phyloP scores from a whole-genome alignment of 53 echinoderm and acorn worm genomes.

The Astropecten irregularis region DNA sequence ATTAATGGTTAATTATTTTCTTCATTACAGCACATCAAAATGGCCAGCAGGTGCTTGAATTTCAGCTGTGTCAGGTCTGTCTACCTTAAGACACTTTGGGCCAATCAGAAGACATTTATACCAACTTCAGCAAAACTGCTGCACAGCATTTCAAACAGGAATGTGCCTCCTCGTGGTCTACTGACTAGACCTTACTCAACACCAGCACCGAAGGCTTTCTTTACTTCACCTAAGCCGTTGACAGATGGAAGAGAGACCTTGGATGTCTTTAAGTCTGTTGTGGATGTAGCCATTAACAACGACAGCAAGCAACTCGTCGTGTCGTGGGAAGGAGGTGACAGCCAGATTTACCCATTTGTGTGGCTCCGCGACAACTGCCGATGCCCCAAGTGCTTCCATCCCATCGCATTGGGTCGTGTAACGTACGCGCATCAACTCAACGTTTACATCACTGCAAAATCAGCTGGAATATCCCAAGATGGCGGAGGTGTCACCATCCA shows the following conservation, averaged over 20 bases:
- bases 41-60: too few relatives aligned
- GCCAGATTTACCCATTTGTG: slow-evolving; percentile 56
- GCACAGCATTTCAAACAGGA: too few relatives aligned
- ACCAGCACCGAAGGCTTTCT: too few relatives aligned
- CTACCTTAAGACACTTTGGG: too few relatives aligned
- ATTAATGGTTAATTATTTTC: too few relatives aligned
- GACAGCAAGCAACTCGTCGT: slow-evolving; percentile 5
- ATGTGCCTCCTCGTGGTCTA: too few relatives aligned
- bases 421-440: slow-evolving; percentile 46
- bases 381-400: slow-evolving; percentile 69
- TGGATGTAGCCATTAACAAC: neutral
- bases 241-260: neutral
- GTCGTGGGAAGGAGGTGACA: slow-evolving; percentile 54
- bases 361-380: slow-evolving; percentile 92
- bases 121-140: too few relatives aligned
- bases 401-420: slow-evolving; percentile 27
- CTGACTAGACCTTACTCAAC: too few relatives aligned
- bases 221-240: neutral
- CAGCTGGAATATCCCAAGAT: slow-evolving; percentile 14
- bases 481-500: slow-evolving; percentile 15
- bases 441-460: slow-evolving; percentile 33
- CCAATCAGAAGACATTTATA: too few relatives aligned
- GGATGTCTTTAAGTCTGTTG: neutral
- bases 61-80: too few relatives aligned
- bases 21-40: too few relatives aligned